Conservation (phyloP, 2,797 vertebrate genomes). For the Esox masquinongy region DNA sequence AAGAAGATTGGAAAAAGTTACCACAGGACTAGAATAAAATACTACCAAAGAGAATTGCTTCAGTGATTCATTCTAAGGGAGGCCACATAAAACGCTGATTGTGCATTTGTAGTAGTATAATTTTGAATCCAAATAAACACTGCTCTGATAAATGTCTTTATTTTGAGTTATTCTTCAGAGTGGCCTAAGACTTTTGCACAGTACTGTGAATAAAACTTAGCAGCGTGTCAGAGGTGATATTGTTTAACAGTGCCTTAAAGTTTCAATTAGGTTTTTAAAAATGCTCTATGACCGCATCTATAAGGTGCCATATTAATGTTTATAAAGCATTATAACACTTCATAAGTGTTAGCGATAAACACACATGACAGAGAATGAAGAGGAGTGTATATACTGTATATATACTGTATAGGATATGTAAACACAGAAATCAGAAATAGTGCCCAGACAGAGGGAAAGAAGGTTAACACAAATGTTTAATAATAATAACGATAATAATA, state of each 20-base stretch:
- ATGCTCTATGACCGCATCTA: background rate
- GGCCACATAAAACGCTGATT: too few species aligned
- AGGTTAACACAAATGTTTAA: constrained; percentile 84
- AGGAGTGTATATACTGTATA: constrained; percentile 66
- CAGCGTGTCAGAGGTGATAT: background rate
- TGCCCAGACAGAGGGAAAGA: constrained; percentile 81
- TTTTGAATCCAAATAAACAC: too few species aligned
- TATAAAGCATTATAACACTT: background rate
- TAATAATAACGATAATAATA: background rate
- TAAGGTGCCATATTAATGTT: background rate
- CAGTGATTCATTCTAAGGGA: too few species aligned
- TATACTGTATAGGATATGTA: constrained; percentile 71
- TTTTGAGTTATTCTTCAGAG: too few species aligned
- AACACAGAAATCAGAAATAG: constrained; percentile 80
- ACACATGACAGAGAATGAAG: background rate
- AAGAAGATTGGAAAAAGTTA: too few species aligned
- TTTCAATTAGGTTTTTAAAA: background rate
- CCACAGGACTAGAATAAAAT: too few species aligned
- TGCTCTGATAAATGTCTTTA: too few species aligned
- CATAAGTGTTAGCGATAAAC: constrained; percentile 20
- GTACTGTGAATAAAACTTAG: too few species aligned
- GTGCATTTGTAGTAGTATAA: too few species aligned
- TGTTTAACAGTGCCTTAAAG: background rate
- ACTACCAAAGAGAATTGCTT: too few species aligned
- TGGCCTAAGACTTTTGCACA: too few species aligned